Base-by-base conservation (phyloP, 2,888 invertebrate species). In the Hermodice carunculata region DNA sequence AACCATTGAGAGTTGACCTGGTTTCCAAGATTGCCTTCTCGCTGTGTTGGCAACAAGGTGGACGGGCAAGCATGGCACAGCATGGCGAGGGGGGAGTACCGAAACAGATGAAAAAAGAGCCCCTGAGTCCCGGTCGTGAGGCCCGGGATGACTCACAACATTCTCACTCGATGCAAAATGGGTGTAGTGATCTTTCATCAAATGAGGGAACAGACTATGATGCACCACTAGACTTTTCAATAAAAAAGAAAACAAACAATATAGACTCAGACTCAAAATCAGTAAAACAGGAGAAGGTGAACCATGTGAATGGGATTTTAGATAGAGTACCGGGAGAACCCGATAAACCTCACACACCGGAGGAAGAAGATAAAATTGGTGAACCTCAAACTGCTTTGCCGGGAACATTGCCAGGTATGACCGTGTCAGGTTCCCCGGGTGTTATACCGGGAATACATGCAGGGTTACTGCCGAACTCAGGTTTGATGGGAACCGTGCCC, bases 171-270 rank as follows among this genome's bases (percentile, higher is more conserved):
- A 19, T 14, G n/a, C 22, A 53, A 11, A 54, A 40, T 14, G 54
- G 37, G 17, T 42, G 44, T 17, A 31, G 32, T 1, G 46, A n/a
- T 1, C 26, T 37, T n/a, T 28, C 54, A n/a, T 37, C 48, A 26
- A 52, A 49, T 22, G 29, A 24, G 24, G 46, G 37, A 6, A 42
- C 26, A 22, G 62, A 34, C 40, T 28, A 42, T n/a, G 60, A 64
- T 32, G 59, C 57, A 14, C 64, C 64, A 3, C 40, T 64, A 5
- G 64, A 64, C 48, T 64, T 64, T 24, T 60, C 60, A 28, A 52
- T 59, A 24, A 64, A 64, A 31, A 53, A 44, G 31, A 26, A 32
- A 6, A 22, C 17, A 17, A 49, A 37, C 51, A 24, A 51, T 14
- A 4, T 24, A 4, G 11, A 17, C 11, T 14, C 8, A 8, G 8